phyloP scores from a whole-genome alignment of 2,113 vertebrate genomes.

The Rynchops niger region DNA sequence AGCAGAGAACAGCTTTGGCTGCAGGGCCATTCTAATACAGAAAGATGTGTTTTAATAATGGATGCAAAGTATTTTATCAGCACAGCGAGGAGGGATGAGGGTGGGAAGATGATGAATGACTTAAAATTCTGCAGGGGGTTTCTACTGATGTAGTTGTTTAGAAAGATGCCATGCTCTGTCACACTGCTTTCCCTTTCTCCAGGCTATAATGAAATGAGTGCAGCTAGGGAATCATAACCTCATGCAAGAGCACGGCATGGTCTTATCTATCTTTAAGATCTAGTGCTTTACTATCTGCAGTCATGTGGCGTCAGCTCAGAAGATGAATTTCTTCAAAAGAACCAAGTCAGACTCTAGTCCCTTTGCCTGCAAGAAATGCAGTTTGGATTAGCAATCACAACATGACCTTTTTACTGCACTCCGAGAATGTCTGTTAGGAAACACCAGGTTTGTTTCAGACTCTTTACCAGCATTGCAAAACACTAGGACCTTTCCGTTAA shows the following conservation, averaged over 20 bases:
- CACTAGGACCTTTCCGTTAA: neutral
- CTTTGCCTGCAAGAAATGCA: neutral
- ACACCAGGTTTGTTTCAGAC: neutral
- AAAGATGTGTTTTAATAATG: constrained; percentile 61
- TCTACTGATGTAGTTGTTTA: constrained; percentile 23
- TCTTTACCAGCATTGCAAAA: neutral
- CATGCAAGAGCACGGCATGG: neutral
- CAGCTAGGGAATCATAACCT: constrained; percentile 46
- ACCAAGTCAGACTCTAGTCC: neutral
- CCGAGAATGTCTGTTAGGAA: neutral
- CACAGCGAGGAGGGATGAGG: neutral
- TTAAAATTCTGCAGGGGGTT: constrained; percentile 47
- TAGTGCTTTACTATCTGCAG: neutral
- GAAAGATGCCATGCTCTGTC: constrained; percentile 44
- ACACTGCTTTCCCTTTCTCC: constrained; percentile 22
- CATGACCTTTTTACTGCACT: neutral
- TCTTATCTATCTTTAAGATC: constrained; percentile 38
- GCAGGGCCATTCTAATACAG: constrained; percentile 58
- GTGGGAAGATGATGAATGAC: constrained; percentile 37
- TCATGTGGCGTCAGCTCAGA: neutral
- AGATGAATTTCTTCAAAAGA: neutral
- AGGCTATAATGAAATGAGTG: constrained; percentile 41
- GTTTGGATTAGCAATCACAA: neutral
- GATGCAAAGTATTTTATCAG: constrained; percentile 56
- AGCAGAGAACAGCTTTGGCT: constrained; percentile 44